Base-by-base conservation (phyloP, 2,797 vertebrate species). In the Setipinna tenuifilis region DNA sequence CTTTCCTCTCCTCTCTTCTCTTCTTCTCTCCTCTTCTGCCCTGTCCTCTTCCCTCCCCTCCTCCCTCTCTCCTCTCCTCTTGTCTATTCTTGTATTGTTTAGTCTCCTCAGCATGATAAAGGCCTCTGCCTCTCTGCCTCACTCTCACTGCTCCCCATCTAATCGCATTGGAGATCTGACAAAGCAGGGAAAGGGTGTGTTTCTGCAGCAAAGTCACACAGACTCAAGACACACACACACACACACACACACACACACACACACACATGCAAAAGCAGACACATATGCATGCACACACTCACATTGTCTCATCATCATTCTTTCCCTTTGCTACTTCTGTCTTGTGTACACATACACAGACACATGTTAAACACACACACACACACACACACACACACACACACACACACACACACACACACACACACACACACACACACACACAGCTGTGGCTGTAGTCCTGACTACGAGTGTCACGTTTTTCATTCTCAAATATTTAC, bases 401-500 rank as follows among this genome's bases (percentile, higher is more conserved):
- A 41, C 31, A 75, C 68, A 12, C 68, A 80, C 83, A 58, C 28
- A 80, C 65, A 84, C 59, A 41, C 23, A 46, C 10, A 54, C 44
- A 83, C 10, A 28, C 75, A 80, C 75, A 35, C 7, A 75, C 17
- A 65, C 82, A 25, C 50, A 80, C 50, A 80, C 17, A 75, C 54
- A 61, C 54, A 16, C n/a, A 35, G 41, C 35, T 65, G 31, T 50
- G 23, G 62, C 57, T n/a, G 86, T 86, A 85, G 83, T 83, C 85
- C 41, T 16, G 59, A 86, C 92, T 84, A 61, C 87, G 50, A 85
- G 68, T 86, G 90, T 93, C 89, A 88, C 85, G 83, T 86, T 91
- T 93, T 88, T 91, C 89, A 89, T 91, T 83, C 86, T 85, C 87
- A 91, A 91, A 92, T 92, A 92, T 93, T 92, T 89, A 90, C 87